phyloP scores from a whole-genome alignment of 2,113 vertebrate genomes.

The Chaetodon trifascialis region DNA sequence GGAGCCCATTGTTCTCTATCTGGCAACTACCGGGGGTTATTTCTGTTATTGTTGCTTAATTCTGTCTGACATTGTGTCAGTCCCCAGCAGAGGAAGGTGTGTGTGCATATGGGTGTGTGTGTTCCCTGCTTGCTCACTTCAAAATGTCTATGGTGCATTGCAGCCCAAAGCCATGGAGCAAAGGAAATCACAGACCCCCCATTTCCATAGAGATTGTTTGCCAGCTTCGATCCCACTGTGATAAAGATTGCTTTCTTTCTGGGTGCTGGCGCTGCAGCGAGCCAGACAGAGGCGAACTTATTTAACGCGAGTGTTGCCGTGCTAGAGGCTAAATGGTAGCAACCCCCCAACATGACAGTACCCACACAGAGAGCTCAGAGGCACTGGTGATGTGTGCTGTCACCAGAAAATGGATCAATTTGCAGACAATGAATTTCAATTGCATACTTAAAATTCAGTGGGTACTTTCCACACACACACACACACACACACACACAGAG shows the following conservation, averaged over 20 bases:
- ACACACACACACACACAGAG: not conserved
- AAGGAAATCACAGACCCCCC: slow-evolving; percentile 77
- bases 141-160: slow-evolving; percentile 62
- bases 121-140: slow-evolving; percentile 56
- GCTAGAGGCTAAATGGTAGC: slow-evolving; percentile 25
- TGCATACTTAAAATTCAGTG: slow-evolving; percentile 58
- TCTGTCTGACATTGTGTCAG: slow-evolving; percentile 84
- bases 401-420: slow-evolving; percentile 52
- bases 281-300: slow-evolving; percentile 29
- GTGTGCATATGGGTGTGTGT: slow-evolving; percentile 49
- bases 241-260: slow-evolving; percentile 79
- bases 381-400: slow-evolving; percentile 13
- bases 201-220: slow-evolving; percentile 79
- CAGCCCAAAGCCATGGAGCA: slow-evolving; percentile 57
- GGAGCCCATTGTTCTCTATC: slow-evolving; percentile 87
- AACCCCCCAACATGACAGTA: slow-evolving; percentile 26
- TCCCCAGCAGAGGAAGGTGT: slow-evolving; percentile 79
- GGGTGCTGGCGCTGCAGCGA: slow-evolving; percentile 41
- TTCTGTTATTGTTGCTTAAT: slow-evolving; percentile 88
- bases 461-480: slow-evolving; percentile 18
- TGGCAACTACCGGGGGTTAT: slow-evolving; percentile 83
- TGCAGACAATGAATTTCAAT: slow-evolving; percentile 59
- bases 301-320: slow-evolving; percentile 42
- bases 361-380: not conserved
- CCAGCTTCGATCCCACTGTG: slow-evolving; percentile 71